Evolutionary conservation across 2,888 invertebrate genomes (phyloP), one percentile per base, ranked within the genome.

Genomic region (Ormyrus nitidulus): DNA sequence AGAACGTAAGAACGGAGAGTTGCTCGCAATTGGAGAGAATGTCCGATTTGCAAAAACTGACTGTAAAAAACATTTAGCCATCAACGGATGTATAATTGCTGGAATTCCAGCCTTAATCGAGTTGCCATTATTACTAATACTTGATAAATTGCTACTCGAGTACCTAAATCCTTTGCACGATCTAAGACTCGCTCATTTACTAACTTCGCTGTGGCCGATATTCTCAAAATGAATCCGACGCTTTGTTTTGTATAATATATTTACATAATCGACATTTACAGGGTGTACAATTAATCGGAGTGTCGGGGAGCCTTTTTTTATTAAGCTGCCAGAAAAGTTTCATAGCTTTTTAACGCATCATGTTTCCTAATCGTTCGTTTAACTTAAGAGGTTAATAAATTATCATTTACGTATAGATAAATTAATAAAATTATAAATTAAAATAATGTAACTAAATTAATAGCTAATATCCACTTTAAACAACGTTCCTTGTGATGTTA

Each of bases 251-350:
- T 34, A 59, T 62, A 77, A 73, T 74, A 81, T 81, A 81, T 81
- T 77, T 77, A 81, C 80, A 81, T 48, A 74, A 73, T 81, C 74
- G 80, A 81, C 73, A 81, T 81, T 81, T 81, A 81, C 77, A 81
- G 77, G 80, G 77, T 81, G 54, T 70, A 73, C 69, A 81, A 65
- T 79, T 70, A 72, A 77, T 77, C 76, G 69, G 75, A 66, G 54
- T 79, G 11, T 69, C 44, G 54, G 65, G 70, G 54, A 77, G 68
- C 69, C 65, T 74, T 77, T 68, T 69, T 58, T 75, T 44, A 62
- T 59, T 44, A 13, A n/a, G 54, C 64, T 65, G 61, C 65, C 13
- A 5, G 70, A 69, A 66, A 59, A 65, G 61, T 68, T 59, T 62
- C 56, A 56, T n/a, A 51, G 54, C 58, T 53, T 61, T 78, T 69